These are phyloP conservation scores for Leptothorax acervorum DNA, from an alignment of 2,888 invertebrate species.

Conservation along the genomic window DNA sequence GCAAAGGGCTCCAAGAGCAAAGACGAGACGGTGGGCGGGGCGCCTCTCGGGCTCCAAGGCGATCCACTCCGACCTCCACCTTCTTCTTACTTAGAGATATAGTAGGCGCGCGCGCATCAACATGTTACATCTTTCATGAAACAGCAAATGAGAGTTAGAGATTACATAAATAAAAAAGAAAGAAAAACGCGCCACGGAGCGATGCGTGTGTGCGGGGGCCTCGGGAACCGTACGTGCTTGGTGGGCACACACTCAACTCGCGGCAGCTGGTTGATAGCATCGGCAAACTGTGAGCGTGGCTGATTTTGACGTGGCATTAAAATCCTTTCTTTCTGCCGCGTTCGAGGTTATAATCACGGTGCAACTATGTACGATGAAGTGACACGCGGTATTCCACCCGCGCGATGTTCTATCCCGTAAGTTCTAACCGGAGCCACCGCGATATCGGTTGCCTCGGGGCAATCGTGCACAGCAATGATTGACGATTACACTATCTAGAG, in stretches of 20 bases:
- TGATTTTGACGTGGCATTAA: conserved; percentile 69
- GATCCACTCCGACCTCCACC: conserved; percentile 85
- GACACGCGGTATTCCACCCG: conserved; percentile 42
- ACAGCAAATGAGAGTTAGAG: conserved; percentile 77
- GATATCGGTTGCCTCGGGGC: conserved; percentile 18
- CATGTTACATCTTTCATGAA: conserved; percentile 82
- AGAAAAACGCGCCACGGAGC: conserved; percentile 26
- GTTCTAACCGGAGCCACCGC: conserved; percentile 20
- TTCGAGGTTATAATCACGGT: conserved; percentile 61
- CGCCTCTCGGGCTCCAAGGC: conserved; percentile 85
- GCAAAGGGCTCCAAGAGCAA: conserved; percentile 81
- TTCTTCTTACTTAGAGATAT: conserved; percentile 81
- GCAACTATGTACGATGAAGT: conserved; percentile 53
- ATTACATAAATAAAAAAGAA: conserved; percentile 59
- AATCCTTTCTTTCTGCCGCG: conserved; percentile 57
- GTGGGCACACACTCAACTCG: conserved; percentile 51
- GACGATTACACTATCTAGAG: conserved; percentile 4
- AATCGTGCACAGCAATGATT: conserved; percentile 27
- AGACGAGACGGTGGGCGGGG: conserved; percentile 85
- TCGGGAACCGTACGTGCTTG: conserved; percentile 51
- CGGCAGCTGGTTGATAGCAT: conserved; percentile 71
- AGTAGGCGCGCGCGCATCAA: conserved; percentile 80
- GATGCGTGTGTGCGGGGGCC: conserved; percentile 28
- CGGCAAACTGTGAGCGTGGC: conserved; percentile 56
- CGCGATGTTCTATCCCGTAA: conserved; percentile 11